These are phyloP conservation scores for Aythya fuligula DNA, from an alignment of 2,797 vertebrate species.

Conservation along the genomic window DNA sequence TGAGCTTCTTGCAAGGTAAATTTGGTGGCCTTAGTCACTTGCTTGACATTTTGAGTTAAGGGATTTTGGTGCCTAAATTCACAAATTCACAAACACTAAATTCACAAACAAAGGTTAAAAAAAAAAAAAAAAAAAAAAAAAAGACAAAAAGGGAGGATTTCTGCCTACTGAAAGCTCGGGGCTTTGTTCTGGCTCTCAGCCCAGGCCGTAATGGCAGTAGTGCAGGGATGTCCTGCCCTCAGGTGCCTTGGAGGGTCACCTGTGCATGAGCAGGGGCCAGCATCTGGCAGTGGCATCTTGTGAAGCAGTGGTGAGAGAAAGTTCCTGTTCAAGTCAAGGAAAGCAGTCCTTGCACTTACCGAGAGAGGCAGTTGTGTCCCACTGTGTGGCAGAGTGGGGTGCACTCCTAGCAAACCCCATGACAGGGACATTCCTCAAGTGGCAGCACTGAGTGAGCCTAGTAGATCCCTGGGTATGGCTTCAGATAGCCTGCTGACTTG, in stretches of 20 bases:
- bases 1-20: neutral
- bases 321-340: neutral
- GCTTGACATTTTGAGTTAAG: neutral
- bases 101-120: neutral
- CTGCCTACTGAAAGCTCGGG: too few relatives aligned
- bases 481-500: neutral
- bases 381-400: neutral
- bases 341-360: neutral
- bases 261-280: neutral
- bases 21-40: neutral
- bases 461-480: neutral
- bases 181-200: too few relatives aligned
- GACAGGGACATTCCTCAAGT: neutral
- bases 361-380: neutral
- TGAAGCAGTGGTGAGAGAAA: neutral
- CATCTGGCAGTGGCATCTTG: neutral
- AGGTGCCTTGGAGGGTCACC: neutral
- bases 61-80: neutral
- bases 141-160: too few relatives aligned
- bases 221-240: neutral
- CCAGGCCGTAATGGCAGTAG: too few relatives aligned
- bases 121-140: too few relatives aligned
- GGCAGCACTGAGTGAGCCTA: neutral
- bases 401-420: fast-evolving
- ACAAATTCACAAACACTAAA: neutral